These are phyloP conservation scores for Gerris buenoi DNA, from an alignment of 1,140 invertebrate species.

Conservation along the genomic window DNA sequence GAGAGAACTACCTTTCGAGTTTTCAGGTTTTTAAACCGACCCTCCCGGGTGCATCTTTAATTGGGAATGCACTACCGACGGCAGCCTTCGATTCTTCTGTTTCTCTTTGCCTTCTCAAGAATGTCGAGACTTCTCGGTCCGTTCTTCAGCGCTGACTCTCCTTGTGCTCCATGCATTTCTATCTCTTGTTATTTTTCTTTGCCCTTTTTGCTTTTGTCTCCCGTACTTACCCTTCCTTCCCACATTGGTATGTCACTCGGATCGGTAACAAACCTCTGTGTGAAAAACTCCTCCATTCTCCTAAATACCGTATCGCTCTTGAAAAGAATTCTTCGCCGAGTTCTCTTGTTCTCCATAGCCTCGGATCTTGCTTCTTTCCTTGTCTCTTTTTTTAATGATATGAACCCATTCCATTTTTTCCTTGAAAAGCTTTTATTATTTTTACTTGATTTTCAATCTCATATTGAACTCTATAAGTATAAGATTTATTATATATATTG, in stretches of 20 bases:
- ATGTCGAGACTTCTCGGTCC: not conserved
- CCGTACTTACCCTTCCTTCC: not conserved
- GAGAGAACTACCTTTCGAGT: no score
- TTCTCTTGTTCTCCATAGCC: not conserved
- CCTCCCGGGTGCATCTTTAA: not conserved
- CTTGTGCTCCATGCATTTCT: not conserved
- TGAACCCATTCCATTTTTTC: no score
- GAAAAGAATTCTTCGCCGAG: not conserved
- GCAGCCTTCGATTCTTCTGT: not conserved
- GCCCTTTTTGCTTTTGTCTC: not conserved
- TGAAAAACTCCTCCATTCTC: not conserved
- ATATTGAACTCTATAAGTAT: no score
- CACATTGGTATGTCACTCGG: not conserved
- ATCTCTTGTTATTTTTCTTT: not conserved
- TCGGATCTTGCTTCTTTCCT: no score
- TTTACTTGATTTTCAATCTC: no score
- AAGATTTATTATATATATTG: no score
- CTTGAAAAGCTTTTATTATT: no score
- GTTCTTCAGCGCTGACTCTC: not conserved
- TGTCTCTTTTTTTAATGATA: no score
- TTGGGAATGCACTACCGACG: not conserved
- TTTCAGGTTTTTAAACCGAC: no score
- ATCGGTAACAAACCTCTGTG: not conserved
- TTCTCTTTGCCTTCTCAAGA: not conserved
- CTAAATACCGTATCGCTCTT: not conserved